Conservation (phyloP, 2,113 vertebrate species). For the Chionodraco myersi region DNA sequence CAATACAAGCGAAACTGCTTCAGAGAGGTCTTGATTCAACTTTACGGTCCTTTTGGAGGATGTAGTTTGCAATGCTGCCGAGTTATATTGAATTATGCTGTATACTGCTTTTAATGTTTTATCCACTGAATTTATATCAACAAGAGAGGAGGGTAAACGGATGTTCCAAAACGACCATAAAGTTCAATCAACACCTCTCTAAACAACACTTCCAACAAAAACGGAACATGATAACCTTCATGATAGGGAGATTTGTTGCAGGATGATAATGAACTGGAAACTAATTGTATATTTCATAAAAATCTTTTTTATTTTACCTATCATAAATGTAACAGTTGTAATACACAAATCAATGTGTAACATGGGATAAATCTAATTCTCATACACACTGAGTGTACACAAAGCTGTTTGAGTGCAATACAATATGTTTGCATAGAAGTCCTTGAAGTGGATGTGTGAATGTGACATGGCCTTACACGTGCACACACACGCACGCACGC, state of each 20-base stretch:
- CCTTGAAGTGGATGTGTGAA: constrained; percentile 31
- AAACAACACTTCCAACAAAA: not conserved
- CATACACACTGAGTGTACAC: not conserved
- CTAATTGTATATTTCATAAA: not conserved
- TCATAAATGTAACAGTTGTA: constrained; percentile 9
- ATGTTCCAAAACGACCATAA: not conserved
- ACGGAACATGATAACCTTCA: not conserved
- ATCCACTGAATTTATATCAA: not conserved
- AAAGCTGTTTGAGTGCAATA: constrained; percentile 32
- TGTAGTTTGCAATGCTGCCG: not conserved
- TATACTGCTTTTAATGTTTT: not conserved
- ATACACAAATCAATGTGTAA: not conserved
- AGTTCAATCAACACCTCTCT: not conserved
- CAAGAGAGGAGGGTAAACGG: not conserved
- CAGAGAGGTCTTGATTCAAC: constrained; percentile 6
- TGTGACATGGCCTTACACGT: not conserved
- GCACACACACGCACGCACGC: not conserved
- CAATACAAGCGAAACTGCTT: constrained; percentile 9
- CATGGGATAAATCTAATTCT: constrained; percentile 8
- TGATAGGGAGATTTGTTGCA: not conserved
- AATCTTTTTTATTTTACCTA: not conserved
- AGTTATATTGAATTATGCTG: not conserved
- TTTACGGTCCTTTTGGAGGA: not conserved
- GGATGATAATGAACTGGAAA: not conserved
- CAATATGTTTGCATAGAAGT: not conserved